phyloP scores from a whole-genome alignment of 2,888 invertebrate species.

The Cephonodes hylas region DNA sequence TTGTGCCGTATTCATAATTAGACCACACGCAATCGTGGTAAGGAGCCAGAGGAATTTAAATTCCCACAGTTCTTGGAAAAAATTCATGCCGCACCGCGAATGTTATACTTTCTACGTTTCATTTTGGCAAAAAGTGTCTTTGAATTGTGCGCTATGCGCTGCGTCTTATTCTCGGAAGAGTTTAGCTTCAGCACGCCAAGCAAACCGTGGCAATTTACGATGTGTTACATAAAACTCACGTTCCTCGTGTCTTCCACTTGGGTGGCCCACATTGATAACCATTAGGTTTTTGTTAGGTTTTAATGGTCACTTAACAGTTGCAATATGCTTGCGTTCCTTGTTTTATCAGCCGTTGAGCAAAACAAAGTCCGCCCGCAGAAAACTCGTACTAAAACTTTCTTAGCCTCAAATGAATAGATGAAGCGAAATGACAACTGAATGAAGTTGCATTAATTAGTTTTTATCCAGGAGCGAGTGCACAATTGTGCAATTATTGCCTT shows the following conservation, averaged over 20 bases:
- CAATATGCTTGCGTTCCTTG: slow-evolving; percentile 58
- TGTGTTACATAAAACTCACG: slow-evolving; percentile 69
- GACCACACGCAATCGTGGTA: slow-evolving; percentile 77
- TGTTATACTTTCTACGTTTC: slow-evolving; percentile 70
- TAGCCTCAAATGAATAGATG: not conserved
- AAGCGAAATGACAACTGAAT: slow-evolving; percentile 12
- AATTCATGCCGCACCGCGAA: slow-evolving; percentile 63
- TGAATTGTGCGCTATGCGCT: slow-evolving; percentile 65
- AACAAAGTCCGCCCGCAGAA: slow-evolving; percentile 1
- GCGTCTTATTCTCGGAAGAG: slow-evolving; percentile 63
- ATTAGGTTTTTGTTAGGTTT: slow-evolving; percentile 70
- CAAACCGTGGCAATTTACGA: slow-evolving; percentile 66
- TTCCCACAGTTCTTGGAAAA: slow-evolving; percentile 69
- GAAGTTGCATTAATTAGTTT: not conserved
- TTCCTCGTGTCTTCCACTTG: slow-evolving; percentile 68
- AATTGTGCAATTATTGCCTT: not conserved
- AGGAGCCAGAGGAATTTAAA: slow-evolving; percentile 72
- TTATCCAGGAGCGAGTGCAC: not conserved
- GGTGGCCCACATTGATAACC: slow-evolving; percentile 70
- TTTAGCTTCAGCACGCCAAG: slow-evolving; percentile 55
- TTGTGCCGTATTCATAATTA: slow-evolving; percentile 69
- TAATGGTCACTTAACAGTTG: slow-evolving; percentile 63
- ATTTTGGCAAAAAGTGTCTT: slow-evolving; percentile 68
- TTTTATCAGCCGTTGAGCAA: slow-evolving; percentile 43
- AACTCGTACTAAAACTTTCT: not conserved